Base-by-base conservation (phyloP, 2,797 vertebrate genomes). In the Emydoidea blandingii region DNA sequence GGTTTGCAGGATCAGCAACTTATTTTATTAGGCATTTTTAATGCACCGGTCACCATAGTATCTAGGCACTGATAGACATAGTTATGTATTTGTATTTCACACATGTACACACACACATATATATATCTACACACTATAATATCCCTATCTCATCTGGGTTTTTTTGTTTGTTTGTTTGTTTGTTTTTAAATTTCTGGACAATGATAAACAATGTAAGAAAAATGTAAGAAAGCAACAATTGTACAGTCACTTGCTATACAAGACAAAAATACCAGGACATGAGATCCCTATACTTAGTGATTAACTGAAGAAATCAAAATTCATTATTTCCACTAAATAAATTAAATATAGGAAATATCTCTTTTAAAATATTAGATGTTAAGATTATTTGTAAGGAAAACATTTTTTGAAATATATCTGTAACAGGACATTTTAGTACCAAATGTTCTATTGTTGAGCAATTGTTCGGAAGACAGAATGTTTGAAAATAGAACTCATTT, bases 371-470 rank as follows among this genome's bases (percentile, higher is more conserved):
- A 93, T 76, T 89, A 57, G 84, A 25, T 89, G 34, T 52, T 56
- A 74, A 78, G 27, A 47, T 81, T 90, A 88, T 85, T 49, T 90
- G 83, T 50, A 9, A 79, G 79, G 81, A 31, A 84, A 86, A 76
- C 31, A 6, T 14, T 91, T 56, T 84, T 94, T 89, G 79, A 95
- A 88, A 88, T 89, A 85, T 62, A 83, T 31, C 37, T 82, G 56
- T 54, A 72, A 59, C 94, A 72, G 59, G 2, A 6, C 86, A 50
- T 91, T 76, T 91, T 81, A 37, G 93, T 88, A 6, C 1, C 4
- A 89, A 94, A 90, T 91, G 76, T 93, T 86, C 84, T 79, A 82
- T 82, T 93, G 25, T 81, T 53, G 87, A 82, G 21, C 83, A 95
- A 54, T 2, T 59, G 49, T 50, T 86, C 50, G n/a, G 76, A 85